Percentiles rank a stretch among this genome's conserved stretches.
Evolutionary conservation across 2,797 vertebrate genomes (phyloP).

Genomic region (Carduelis carduelis): DNA sequence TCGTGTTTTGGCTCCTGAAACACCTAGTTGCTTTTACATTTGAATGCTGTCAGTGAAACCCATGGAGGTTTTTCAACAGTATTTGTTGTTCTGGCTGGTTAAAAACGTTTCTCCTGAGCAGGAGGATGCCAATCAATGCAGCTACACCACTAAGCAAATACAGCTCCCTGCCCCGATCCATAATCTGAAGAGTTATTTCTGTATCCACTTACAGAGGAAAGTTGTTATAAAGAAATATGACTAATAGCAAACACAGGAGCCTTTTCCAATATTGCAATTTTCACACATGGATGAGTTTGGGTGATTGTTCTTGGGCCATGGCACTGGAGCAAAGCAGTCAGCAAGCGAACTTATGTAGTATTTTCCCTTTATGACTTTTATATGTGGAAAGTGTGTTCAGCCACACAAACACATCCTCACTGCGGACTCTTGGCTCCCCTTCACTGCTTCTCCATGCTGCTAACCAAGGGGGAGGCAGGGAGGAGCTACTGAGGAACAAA

Average conservation of each 20-base stretch:
- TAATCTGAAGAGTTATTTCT: conserved; percentile 41
- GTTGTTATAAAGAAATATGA: conserved; percentile 36
- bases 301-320: conserved; percentile 23
- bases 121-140: conserved; percentile 24
- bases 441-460: background rate
- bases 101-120: conserved; percentile 21
- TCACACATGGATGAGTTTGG: conserved; percentile 21
- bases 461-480: background rate
- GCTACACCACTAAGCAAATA: conserved; percentile 1
- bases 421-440: background rate
- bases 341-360: background rate
- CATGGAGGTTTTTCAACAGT: background rate
- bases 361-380: conserved; percentile 27
- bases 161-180: background rate
- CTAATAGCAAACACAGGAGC: background rate
- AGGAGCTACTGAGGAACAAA: background rate
- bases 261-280: conserved; percentile 27
- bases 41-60: background rate
- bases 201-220: conserved; percentile 11
- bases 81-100: conserved; percentile 25
- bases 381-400: background rate
- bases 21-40: background rate
- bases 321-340: conserved; percentile 7
- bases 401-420: background rate
- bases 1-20: background rate